Base-by-base conservation (phyloP, 1,140 invertebrate genomes). In the Planococcus citri region DNA sequence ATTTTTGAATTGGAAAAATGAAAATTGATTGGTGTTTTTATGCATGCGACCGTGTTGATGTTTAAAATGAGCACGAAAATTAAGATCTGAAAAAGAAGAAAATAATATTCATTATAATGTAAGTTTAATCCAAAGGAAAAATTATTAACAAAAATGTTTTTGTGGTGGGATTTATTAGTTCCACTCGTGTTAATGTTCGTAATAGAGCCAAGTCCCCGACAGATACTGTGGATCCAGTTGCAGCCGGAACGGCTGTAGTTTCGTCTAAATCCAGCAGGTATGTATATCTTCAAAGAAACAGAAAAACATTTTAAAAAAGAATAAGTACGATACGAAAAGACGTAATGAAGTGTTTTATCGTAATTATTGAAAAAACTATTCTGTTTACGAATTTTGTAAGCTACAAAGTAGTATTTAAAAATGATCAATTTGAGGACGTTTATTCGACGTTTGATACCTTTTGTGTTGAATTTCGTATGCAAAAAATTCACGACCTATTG, bases 191-290 rank as follows among this genome's bases (percentile, higher is more conserved):
- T 41, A 68, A 24, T 27, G 37, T n/a, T 8, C 27, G 37, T 68
- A 68, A 10, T 68, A 14, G 68, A 25, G 68, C 37, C 6, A 68
- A 68, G 68, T 68, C 68, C 27, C 37, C 68, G 14, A 10, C 68
- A 37, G 68, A 37, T 29, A 27, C 27, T 37, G 68, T 38, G 27
- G 68, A 68, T 37, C 25, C 68, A 22, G 68, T 68, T 1, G 68
- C 37, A 68, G 27, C 68, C 68, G 25, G 6, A 68, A 24, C 37
- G 68, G 27, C 68, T 33, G 68, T 68, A 6, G 21, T 17, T 17
- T 22, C 68, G 29, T 68, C 68, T 33, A 37, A 33, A 38, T 68
- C 68, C 29, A 68, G 68, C 27, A 37, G 37, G 27, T 68, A 68
- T 37, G 27, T 68, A 33, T 12, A 33, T 6, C 4, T 29, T 4